Evolutionary conservation across 2,113 vertebrate genomes (phyloP), one percentile per base, ranked within the genome.

Genomic region (Platysteira castanea): DNA sequence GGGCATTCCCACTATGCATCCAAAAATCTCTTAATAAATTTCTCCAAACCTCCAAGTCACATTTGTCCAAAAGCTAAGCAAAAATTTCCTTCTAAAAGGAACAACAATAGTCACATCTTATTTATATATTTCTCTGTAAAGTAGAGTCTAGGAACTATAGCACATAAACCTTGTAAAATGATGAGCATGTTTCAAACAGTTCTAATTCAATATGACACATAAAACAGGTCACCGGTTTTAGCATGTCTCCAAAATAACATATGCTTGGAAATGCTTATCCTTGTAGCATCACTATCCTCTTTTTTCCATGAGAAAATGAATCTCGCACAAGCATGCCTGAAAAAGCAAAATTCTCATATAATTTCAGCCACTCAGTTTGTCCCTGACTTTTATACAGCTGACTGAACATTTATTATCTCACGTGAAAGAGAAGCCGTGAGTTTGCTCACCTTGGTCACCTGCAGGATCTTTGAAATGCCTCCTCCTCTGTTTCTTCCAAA

Each of bases 371-470:
- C 12, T 80, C 56, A 11, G 60, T 87, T 93, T 74, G 65, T 50
- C 93, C 57, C 20, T 56, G 84, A 92, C 93, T 96, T 94, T 89
- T 53, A 85, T 28, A 76, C 74, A 87, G 84, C 89, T 95, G 93
- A 87, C 47, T 77, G 93, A 95, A 96, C 67, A 89, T 46, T 47
- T 68, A 74, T 90, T 78, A 91, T 69, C 84, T 95, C 92, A 82
- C 42, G 37, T 70, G 65, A 91, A 91, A 89, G 44, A 84, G 49
- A 92, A 95, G 61, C 77, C 44, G 54, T 44, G 78, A 84, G 91
- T 95, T 93, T 94, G 85, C 94, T 97, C 93, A 96, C 96, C 96
- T 96, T 44, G 44, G 54, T 96, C 93, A 95, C 90, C 92, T 93
- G 90, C 91, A 90, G 82, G 80, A 87, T 94, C 90, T 96, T 91